Conservation (phyloP, 1,140 invertebrate species). For the Philotrypesis tridentata region DNA sequence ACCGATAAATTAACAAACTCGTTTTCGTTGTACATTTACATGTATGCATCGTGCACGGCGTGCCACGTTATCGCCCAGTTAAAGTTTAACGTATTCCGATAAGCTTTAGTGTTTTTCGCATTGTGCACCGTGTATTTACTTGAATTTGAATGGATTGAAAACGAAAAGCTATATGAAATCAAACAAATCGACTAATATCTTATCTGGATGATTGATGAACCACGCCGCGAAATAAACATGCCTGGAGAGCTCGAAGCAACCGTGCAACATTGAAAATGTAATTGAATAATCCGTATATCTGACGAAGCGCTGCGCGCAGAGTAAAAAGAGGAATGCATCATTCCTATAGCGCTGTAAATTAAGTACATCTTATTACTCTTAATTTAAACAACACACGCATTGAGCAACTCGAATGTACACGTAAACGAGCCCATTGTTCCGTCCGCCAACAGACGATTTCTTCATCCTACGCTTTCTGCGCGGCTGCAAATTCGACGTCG, state of each 20-base stretch:
- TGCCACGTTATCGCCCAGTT: background rate
- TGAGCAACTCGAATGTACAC: background rate
- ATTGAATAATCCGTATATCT: no score
- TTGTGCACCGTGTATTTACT: background rate
- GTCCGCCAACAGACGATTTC: conserved; percentile 69
- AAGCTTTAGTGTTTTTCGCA: background rate
- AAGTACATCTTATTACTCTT: background rate
- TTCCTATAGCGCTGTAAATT: background rate
- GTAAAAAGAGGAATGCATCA: background rate
- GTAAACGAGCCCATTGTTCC: background rate
- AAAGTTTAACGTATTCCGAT: background rate
- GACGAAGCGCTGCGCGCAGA: no score
- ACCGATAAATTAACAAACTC: background rate
- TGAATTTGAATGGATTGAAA: background rate
- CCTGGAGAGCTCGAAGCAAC: no score
- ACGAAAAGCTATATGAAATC: background rate
- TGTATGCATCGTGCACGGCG: background rate
- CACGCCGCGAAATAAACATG: no score
- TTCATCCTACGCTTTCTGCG: conserved; percentile 78
- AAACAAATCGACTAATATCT: no score
- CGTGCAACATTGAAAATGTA: no score
- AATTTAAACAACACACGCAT: background rate
- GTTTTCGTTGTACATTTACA: background rate
- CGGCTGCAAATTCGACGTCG: conserved; percentile 77
- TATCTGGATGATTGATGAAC: no score